Percentiles rank a stretch among this genome's conserved stretches.
Evolutionary conservation across 2,797 vertebrate species (phyloP).

Genomic region (Melopsittacus undulatus): DNA sequence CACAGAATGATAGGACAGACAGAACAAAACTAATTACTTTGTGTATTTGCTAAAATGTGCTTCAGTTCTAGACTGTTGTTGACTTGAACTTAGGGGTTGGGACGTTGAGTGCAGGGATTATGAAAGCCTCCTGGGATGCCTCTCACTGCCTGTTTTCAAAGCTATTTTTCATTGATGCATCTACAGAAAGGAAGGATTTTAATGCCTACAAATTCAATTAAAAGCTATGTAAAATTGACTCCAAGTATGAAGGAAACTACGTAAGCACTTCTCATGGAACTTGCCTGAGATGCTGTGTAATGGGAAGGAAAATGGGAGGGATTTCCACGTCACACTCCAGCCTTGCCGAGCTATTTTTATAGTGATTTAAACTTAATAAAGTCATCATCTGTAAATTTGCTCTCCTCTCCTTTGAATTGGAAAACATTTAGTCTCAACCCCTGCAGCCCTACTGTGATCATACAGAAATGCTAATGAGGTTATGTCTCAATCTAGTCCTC

Average conservation of each 20-base stretch:
- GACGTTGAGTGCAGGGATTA: not conserved
- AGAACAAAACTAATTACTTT: not conserved
- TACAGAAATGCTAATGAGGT: conserved; percentile 28
- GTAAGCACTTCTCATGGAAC: not conserved
- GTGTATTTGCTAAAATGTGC: not conserved
- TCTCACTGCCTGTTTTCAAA: not conserved
- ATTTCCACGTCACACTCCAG: not conserved
- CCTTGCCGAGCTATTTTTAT: not conserved
- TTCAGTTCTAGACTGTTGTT: not conserved
- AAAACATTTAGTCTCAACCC: not conserved
- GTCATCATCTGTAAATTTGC: conserved; percentile 45
- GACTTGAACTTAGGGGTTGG: not conserved
- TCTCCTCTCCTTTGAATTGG: conserved; percentile 51
- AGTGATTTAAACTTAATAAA: conserved; percentile 54
- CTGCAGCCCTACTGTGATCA: conserved; percentile 16
- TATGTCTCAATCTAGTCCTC: conserved; percentile 39
- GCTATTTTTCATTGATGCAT: not conserved
- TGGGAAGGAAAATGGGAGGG: not conserved
- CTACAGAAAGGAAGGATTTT: not conserved
- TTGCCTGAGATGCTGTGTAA: not conserved
- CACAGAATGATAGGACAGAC: not conserved
- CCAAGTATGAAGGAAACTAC: not conserved
- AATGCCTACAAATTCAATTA: not conserved
- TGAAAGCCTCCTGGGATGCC: not conserved
- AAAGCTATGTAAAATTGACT: not conserved